A percentile compares a stretch with the other conserved stretches of the same genome.
These are phyloP conservation scores for Ahaetulla prasina DNA, from an alignment of 2,113 vertebrate genomes.

Conservation along the genomic window DNA sequence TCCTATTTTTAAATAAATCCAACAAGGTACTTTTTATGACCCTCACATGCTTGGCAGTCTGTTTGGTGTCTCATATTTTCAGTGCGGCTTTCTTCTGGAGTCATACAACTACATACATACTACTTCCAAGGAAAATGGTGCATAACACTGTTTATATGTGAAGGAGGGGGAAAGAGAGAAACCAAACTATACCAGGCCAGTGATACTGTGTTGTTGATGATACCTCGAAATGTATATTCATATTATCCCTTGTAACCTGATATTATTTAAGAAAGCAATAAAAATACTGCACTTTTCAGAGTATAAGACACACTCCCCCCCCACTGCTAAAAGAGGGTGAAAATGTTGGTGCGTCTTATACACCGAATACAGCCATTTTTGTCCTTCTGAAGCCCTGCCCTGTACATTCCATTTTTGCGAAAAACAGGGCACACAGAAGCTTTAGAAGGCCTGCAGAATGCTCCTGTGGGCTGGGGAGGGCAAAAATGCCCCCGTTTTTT, in stretches of 20 bases:
- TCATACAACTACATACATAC: no score
- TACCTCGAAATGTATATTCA: constrained; percentile 17
- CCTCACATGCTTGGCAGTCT: background rate
- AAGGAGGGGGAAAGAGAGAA: background rate
- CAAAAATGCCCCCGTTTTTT: no score
- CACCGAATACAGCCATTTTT: no score
- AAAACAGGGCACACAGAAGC: no score
- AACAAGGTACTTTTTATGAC: background rate
- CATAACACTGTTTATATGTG: background rate
- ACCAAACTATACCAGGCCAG: background rate
- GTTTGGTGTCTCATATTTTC: background rate
- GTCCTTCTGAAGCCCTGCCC: no score
- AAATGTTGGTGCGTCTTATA: no score
- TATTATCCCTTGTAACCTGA: background rate
- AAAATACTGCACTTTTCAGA: background rate
- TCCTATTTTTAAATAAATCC: background rate
- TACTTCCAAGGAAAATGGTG: background rate
- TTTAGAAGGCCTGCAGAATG: no score
- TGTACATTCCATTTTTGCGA: no score
- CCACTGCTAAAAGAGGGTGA: no score
- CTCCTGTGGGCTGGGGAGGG: no score
- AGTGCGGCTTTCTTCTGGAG: background rate
- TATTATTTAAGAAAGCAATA: background rate
- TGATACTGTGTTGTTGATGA: background rate
- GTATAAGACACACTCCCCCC: no score